Evolutionary conservation across 1,140 invertebrate species (phyloP).

Genomic region (Hypothenemus hampei): DNA sequence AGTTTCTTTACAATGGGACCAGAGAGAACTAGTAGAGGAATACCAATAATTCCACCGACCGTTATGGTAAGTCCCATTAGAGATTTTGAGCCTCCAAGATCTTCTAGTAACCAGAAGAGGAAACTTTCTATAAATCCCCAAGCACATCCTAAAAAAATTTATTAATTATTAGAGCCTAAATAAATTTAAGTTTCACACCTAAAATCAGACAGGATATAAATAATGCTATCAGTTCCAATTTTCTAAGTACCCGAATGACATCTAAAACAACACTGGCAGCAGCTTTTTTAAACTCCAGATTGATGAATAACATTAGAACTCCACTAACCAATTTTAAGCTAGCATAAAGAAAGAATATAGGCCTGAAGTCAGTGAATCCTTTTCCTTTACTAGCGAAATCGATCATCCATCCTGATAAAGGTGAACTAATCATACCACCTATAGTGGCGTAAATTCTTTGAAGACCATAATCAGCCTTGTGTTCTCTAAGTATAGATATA

Average conservation of each 20-base stretch:
- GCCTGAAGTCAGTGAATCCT: conserved; percentile 70
- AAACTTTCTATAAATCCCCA: conserved; percentile 86
- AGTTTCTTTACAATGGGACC: conserved; percentile 72
- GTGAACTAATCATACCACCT: conserved; percentile 74
- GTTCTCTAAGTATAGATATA: conserved; percentile 69
- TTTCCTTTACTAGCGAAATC: conserved; percentile 58
- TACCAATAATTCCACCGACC: conserved; percentile 69
- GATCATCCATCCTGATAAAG: conserved; percentile 69
- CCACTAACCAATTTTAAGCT: conserved; percentile 63
- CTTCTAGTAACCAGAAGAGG: conserved; percentile 80
- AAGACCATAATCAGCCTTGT: conserved; percentile 73
- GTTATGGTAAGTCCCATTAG: conserved; percentile 82
- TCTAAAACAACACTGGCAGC: conserved; percentile 67
- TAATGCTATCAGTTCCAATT: conserved; percentile 68
- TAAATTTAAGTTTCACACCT: conserved; percentile 49
- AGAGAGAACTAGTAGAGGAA: conserved; percentile 71
- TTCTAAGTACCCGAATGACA: conserved; percentile 63
- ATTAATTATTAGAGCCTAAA: conserved; percentile 2
- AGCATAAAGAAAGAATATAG: conserved; percentile 76
- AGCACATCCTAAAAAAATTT: conserved; percentile 57
- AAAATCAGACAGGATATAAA: conserved; percentile 69
- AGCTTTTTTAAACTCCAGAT: conserved; percentile 72
- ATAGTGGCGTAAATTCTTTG: conserved; percentile 74
- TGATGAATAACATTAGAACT: conserved; percentile 65
- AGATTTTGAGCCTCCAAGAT: conserved; percentile 70